These are phyloP conservation scores for Melinopterus prodromus DNA, from an alignment of 2,888 invertebrate species.

Conservation along the genomic window DNA sequence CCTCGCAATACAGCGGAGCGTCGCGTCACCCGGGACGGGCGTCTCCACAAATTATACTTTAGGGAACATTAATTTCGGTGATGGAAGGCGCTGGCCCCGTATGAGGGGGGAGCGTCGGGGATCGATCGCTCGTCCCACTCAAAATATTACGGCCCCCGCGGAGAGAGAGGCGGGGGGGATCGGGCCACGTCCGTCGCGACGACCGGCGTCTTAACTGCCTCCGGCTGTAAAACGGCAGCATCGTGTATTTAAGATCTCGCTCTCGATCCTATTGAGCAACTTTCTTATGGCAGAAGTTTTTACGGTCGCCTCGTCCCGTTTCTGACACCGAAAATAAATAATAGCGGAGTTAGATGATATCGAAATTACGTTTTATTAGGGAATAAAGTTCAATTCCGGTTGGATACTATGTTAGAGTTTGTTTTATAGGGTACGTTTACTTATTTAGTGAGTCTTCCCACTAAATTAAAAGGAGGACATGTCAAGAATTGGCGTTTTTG, in stretches of 20 bases:
- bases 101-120: slow-evolving; percentile 38
- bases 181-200: background rate
- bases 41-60: slow-evolving; percentile 65
- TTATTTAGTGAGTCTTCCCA: background rate
- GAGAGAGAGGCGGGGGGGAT: background rate
- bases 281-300: background rate
- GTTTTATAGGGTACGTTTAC: background rate
- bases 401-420: background rate
- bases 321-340: slow-evolving; percentile 4
- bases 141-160: slow-evolving; percentile 12
- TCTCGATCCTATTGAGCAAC: background rate
- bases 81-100: slow-evolving; percentile 54
- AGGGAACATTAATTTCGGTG: slow-evolving; percentile 64
- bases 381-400: background rate
- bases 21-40: slow-evolving; percentile 51
- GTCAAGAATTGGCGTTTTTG: too few relatives aligned
- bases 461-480: background rate
- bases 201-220: slow-evolving; percentile 4
- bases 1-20: slow-evolving; percentile 56
- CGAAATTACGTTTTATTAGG: background rate
- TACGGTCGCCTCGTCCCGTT: background rate
- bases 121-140: slow-evolving; percentile 8
- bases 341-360: background rate
- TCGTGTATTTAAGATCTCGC: background rate
- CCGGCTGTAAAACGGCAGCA: background rate